phyloP scores from a whole-genome alignment of 2,113 vertebrate species.

The Anoura caudifer region DNA sequence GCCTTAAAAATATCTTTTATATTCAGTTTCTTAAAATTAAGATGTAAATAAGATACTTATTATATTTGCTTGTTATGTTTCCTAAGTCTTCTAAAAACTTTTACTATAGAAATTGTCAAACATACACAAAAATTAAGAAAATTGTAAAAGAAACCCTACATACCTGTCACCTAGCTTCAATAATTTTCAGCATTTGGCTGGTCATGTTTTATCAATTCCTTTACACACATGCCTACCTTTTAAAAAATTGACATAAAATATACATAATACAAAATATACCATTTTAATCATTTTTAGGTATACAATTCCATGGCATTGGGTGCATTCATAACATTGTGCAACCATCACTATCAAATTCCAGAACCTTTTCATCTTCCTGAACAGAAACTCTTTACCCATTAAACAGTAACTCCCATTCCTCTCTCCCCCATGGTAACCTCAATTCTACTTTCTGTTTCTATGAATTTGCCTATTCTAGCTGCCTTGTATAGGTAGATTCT shows the following conservation, averaged over 20 bases:
- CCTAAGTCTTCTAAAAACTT: background rate
- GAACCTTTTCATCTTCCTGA: background rate
- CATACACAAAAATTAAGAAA: background rate
- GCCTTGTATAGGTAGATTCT: background rate
- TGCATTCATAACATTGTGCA: background rate
- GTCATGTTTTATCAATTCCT: background rate
- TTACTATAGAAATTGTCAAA: background rate
- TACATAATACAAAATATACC: background rate
- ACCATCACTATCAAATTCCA: background rate
- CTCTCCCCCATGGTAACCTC: background rate
- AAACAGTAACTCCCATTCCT: background rate
- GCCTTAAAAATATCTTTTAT: background rate
- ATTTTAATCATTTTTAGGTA: background rate
- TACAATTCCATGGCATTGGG: background rate
- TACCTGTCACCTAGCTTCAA: background rate
- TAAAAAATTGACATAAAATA: background rate
- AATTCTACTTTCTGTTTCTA: background rate
- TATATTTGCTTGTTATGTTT: background rate
- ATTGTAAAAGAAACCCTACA: background rate
- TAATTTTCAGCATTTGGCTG: background rate
- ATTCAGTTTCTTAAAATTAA: background rate
- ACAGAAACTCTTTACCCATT: background rate
- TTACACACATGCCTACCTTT: background rate
- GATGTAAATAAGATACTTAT: background rate
- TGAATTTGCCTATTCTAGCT: background rate